Conservation (phyloP, 2,888 invertebrate species). For the Eupithecia dodoneata region DNA sequence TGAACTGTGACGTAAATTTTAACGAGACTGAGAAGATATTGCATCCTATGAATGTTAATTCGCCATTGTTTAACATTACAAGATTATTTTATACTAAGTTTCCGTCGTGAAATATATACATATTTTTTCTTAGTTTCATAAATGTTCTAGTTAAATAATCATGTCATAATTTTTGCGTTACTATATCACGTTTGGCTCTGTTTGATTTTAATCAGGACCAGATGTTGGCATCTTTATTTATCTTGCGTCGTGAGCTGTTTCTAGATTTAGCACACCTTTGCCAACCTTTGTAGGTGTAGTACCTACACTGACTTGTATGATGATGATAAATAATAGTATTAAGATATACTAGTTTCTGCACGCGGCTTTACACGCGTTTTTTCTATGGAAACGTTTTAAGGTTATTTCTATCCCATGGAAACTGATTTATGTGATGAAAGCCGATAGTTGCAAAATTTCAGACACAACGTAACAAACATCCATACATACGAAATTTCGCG, state of each 20-base stretch:
- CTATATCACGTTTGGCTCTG: conserved; percentile 26
- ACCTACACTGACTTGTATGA: not conserved
- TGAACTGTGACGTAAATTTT: conserved; percentile 34
- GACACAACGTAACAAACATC: too few relatives aligned
- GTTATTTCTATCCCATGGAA: too few relatives aligned
- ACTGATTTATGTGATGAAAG: too few relatives aligned
- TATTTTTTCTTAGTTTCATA: conserved; percentile 22
- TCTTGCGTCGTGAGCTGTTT: not conserved
- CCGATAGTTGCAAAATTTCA: too few relatives aligned
- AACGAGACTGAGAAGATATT: conserved; percentile 29
- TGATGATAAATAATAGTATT: too few relatives aligned
- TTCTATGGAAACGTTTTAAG: too few relatives aligned
- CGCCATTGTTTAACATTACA: conserved; percentile 38
- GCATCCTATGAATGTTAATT: conserved; percentile 38
- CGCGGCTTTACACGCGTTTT: too few relatives aligned
- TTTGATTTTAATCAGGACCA: conserved; percentile 21
- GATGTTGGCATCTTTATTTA: conserved; percentile 5
- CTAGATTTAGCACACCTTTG: conserved; percentile 1
- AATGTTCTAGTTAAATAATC: conserved; percentile 34
- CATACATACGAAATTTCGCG: too few relatives aligned
- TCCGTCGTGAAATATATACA: conserved; percentile 39
- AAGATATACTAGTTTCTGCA: too few relatives aligned
- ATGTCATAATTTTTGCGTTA: conserved; percentile 30
- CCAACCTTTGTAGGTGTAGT: not conserved
- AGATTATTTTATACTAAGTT: conserved; percentile 28